A percentile compares a stretch with the other conserved stretches of the same genome.
Conservation (phyloP, 2,113 vertebrate genomes). For the Panurus biarmicus region DNA sequence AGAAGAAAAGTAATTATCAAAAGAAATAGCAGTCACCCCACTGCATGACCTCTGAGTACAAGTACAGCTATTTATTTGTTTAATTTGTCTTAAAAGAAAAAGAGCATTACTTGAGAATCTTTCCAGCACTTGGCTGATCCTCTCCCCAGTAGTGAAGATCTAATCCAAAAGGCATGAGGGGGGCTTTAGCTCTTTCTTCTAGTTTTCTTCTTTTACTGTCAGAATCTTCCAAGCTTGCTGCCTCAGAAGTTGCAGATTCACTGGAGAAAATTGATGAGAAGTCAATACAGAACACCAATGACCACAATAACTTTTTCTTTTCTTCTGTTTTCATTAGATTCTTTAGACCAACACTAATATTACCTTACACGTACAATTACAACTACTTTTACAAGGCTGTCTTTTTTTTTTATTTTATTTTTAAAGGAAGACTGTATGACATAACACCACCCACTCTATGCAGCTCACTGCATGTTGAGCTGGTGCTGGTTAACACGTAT, state of each 20-base stretch:
- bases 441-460: not conserved
- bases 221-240: not conserved
- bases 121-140: conserved; percentile 79
- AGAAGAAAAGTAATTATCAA: conserved; percentile 35
- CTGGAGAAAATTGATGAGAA: conserved; percentile 20
- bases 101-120: conserved; percentile 82
- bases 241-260: not conserved
- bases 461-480: not conserved
- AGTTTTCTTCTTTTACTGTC: conserved; percentile 32
- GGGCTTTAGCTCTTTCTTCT: conserved; percentile 68
- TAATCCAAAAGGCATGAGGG: conserved; percentile 84
- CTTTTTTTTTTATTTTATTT: not conserved
- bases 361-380: not conserved
- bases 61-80: conserved; percentile 37
- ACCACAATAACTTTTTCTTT: not conserved
- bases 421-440: not conserved
- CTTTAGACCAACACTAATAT: not conserved
- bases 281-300: not conserved
- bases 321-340: not conserved
- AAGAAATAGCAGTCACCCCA: not conserved
- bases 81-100: conserved; percentile 41
- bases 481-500: not conserved
- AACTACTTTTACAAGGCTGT: not conserved
- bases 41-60: not conserved
- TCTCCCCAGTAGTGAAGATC: conserved; percentile 91